Evolutionary conservation across 2,888 invertebrate species (phyloP).

Genomic region (Dastarcus helophoroides): DNA sequence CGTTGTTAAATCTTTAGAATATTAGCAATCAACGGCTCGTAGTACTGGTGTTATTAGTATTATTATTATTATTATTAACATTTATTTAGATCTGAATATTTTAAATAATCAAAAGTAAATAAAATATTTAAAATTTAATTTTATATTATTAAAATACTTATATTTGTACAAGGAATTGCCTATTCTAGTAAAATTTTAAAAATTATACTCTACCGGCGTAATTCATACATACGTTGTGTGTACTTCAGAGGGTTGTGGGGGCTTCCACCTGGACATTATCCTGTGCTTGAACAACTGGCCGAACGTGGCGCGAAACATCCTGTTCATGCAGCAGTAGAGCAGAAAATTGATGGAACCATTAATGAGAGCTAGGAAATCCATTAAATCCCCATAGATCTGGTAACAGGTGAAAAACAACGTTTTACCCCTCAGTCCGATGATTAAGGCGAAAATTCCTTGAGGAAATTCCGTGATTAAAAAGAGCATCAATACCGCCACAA

Average conservation of each 20-base stretch:
- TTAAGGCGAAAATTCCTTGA: constrained; percentile 46
- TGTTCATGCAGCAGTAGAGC: constrained; percentile 87
- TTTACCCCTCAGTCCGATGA: constrained; percentile 51
- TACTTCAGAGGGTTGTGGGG: constrained; percentile 48
- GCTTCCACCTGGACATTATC: constrained; percentile 48
- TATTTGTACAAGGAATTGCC: constrained; percentile 1
- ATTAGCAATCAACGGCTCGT: too few relatives aligned
- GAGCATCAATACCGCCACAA: constrained; percentile 73
- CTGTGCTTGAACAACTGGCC: constrained; percentile 58
- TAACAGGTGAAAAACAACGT: constrained; percentile 74
- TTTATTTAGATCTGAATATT: too few relatives aligned
- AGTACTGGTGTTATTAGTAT: too few relatives aligned
- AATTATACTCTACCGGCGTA: too few relatives aligned
- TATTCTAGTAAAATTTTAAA: too few relatives aligned
- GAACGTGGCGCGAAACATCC: constrained; percentile 79
- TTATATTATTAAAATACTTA: too few relatives aligned
- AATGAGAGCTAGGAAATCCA: constrained; percentile 81
- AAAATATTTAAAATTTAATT: too few relatives aligned
- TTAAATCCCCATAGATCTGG: constrained; percentile 68
- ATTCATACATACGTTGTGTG: constrained; percentile 58
- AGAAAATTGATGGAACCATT: constrained; percentile 92
- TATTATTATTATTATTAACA: too few relatives aligned
- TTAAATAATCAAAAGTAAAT: too few relatives aligned
- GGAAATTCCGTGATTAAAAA: constrained; percentile 86
- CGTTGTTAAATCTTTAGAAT: too few relatives aligned